A percentile compares a stretch with the other conserved stretches of the same genome.
These are phyloP conservation scores for Phymanthus crucifer DNA, from an alignment of 92 coral and sea anemone genomes.

Conservation along the genomic window DNA sequence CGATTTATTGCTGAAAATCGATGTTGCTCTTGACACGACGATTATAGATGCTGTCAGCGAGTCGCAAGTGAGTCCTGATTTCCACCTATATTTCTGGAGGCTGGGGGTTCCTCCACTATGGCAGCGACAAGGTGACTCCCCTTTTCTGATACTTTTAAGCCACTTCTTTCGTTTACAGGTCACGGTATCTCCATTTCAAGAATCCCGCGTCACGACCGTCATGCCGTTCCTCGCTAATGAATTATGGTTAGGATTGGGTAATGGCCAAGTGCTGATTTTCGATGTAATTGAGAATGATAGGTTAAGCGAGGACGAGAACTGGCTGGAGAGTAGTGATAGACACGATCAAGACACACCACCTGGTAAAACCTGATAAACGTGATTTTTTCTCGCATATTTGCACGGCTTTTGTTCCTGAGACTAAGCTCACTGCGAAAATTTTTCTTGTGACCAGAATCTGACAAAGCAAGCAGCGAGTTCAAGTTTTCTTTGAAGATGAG, in stretches of 20 bases:
- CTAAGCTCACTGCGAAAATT: no score
- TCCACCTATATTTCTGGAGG: neutral
- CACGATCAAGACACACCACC: neutral
- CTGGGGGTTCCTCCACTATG: neutral
- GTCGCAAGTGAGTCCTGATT: slow-evolving; percentile 10
- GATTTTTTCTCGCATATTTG: neutral
- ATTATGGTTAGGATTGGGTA: slow-evolving; percentile 92
- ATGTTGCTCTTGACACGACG: slow-evolving; percentile 51
- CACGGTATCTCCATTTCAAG: slow-evolving; percentile 77
- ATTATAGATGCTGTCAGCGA: slow-evolving; percentile 40
- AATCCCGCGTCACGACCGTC: slow-evolving; percentile 77
- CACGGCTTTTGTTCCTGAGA: no score
- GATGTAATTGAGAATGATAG: slow-evolving; percentile 54
- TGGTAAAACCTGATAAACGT: neutral
- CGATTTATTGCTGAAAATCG: slow-evolving; percentile 69
- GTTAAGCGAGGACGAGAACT: neutral
- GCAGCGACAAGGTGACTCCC: neutral
- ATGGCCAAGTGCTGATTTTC: slow-evolving; percentile 87
- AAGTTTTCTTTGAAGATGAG: slow-evolving; percentile 55
- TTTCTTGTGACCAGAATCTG: neutral
- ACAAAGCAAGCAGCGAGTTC: slow-evolving; percentile 41
- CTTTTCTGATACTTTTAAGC: neutral
- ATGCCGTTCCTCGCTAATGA: slow-evolving; percentile 68
- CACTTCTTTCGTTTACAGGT: slow-evolving; percentile 43
- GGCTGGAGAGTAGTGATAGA: neutral